A percentile compares a stretch with the other conserved stretches of the same genome.
Conservation (phyloP, 2,797 vertebrate genomes). For the Synaphobranchus kaupii region DNA sequence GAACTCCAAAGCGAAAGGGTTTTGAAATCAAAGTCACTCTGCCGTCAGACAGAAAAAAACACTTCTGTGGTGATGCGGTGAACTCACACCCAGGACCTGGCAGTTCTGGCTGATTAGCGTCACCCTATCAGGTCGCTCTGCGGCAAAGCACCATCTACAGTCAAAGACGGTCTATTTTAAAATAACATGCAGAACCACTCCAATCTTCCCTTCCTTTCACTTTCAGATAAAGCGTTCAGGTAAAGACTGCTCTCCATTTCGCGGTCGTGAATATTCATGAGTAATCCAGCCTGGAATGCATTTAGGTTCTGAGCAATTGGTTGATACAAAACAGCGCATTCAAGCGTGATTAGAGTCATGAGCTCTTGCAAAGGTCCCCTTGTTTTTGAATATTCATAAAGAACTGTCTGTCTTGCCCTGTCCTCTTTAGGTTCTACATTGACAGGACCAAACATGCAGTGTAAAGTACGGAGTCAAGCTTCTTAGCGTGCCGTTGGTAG, state of each 20-base stretch:
- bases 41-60: background rate
- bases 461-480: background rate
- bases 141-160: background rate
- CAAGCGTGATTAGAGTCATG: background rate
- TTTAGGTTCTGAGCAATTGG: background rate
- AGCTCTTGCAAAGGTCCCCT: background rate
- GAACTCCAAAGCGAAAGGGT: constrained; percentile 45
- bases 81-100: background rate
- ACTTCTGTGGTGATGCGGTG: background rate
- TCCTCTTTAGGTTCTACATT: constrained; percentile 13
- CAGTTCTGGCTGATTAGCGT: background rate
- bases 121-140: constrained; percentile 13
- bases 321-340: background rate
- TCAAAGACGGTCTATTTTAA: background rate
- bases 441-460: constrained; percentile 23
- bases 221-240: background rate
- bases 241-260: background rate
- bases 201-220: background rate
- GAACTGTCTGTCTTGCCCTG: background rate
- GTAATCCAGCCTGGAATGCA: background rate
- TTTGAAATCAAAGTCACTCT: constrained; percentile 37
- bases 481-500: constrained; percentile 45
- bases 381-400: constrained; percentile 10
- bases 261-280: constrained; percentile 7
- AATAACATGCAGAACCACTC: background rate